These are phyloP conservation scores for Ivindomyrus marchei DNA, from an alignment of 2,113 vertebrate species.

Conservation along the genomic window DNA sequence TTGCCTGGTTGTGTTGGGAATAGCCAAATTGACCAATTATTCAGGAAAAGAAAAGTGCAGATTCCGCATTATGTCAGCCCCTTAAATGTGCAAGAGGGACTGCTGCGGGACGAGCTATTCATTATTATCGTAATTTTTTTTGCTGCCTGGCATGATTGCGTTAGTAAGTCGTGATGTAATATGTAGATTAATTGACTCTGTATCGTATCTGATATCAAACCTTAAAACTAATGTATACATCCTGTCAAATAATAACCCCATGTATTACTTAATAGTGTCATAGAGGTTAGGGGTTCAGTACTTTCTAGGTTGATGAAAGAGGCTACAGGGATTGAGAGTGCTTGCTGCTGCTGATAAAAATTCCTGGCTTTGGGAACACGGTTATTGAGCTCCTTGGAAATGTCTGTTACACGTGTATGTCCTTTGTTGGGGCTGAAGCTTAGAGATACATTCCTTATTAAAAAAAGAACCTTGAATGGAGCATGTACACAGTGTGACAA, in stretches of 20 bases:
- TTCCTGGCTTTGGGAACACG: not conserved
- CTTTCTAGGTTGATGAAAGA: not conserved
- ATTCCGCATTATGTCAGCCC: conserved; percentile 48
- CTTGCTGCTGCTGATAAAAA: not conserved
- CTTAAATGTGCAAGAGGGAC: conserved; percentile 41
- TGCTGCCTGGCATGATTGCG: conserved; percentile 28
- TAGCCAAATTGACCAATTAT: conserved; percentile 58
- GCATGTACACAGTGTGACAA: not conserved
- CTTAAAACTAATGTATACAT: conserved; percentile 29
- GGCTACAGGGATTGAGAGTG: not conserved
- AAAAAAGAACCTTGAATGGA: not conserved
- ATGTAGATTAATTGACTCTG: conserved; percentile 43
- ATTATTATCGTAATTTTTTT: conserved; percentile 32
- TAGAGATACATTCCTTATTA: not conserved
- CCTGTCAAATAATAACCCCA: conserved; percentile 20
- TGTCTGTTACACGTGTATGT: not conserved
- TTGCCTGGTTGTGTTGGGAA: conserved; percentile 41
- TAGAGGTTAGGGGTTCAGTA: conserved; percentile 10
- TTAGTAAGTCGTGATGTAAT: conserved; percentile 43
- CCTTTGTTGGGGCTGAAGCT: not conserved
- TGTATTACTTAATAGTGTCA: conserved; percentile 14
- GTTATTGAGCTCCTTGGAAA: not conserved
- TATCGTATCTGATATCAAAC: conserved; percentile 36
- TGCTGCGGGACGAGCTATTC: conserved; percentile 30
- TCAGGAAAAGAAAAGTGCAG: conserved; percentile 51